phyloP scores from a whole-genome alignment of 2,888 invertebrate species.

The Ophion costatus region DNA sequence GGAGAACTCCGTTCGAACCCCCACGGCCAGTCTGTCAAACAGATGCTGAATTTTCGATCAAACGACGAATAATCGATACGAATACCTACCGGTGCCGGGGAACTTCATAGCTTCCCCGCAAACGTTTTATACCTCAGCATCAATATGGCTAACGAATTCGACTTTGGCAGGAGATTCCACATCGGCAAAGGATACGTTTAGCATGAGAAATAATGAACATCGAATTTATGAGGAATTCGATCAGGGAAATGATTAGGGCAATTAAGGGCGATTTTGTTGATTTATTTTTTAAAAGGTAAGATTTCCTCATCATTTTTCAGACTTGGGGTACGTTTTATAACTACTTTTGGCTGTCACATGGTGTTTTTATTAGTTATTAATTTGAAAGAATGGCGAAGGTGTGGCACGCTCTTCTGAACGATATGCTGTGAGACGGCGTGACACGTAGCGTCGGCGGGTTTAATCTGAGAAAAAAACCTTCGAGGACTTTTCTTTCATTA shows the following conservation, averaged over 20 bases:
- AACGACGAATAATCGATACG: constrained; percentile 27
- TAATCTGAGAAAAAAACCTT: too few species aligned
- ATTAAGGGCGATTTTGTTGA: not conserved
- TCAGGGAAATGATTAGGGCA: not conserved
- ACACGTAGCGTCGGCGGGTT: too few species aligned
- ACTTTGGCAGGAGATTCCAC: not conserved
- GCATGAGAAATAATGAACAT: not conserved
- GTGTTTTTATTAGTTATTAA: too few species aligned
- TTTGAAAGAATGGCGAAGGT: too few species aligned
- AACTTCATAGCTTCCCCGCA: not conserved
- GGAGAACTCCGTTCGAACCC: not conserved
- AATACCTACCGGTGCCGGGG: constrained; percentile 3
- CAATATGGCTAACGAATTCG: not conserved
- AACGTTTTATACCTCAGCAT: not conserved
- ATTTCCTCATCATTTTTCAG: too few species aligned
- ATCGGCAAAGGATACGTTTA: too few species aligned
- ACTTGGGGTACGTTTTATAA: too few species aligned
- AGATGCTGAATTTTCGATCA: constrained; percentile 49
- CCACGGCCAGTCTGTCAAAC: constrained; percentile 36
- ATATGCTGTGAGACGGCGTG: too few species aligned
- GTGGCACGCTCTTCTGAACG: too few species aligned
- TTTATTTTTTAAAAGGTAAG: too few species aligned
- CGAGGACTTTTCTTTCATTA: too few species aligned
- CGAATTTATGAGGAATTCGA: not conserved
- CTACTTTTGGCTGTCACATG: too few species aligned